Evolutionary conservation across 2,797 vertebrate species (phyloP).

Genomic region (Moxostoma hubbsi): DNA sequence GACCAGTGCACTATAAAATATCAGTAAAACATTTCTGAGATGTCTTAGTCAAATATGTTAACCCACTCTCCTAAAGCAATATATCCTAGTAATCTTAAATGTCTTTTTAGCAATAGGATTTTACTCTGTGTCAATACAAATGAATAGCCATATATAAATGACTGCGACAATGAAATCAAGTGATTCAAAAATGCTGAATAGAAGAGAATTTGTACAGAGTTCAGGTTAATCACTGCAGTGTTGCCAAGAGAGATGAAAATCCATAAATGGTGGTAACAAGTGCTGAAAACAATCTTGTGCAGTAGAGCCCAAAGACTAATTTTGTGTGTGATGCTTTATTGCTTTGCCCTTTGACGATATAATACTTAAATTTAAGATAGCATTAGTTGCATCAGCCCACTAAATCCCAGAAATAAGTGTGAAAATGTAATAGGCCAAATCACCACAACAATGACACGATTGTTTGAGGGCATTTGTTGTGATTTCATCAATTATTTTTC

Average conservation of each 20-base stretch:
- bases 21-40: no score
- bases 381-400: background rate
- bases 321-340: slow-evolving; percentile 36
- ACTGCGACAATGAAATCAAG: background rate
- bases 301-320: slow-evolving; percentile 1
- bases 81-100: no score
- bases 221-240: background rate
- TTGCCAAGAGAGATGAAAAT: slow-evolving; percentile 19
- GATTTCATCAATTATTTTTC: background rate
- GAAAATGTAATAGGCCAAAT: background rate
- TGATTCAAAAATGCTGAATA: background rate
- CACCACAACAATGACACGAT: background rate
- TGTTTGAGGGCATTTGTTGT: background rate
- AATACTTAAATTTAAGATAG: slow-evolving; percentile 20
- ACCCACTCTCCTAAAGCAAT: no score
- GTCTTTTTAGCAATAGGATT: slow-evolving; percentile 9
- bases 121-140: background rate
- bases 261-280: slow-evolving; percentile 2
- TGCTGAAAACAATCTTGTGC: slow-evolving; percentile 15
- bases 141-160: background rate
- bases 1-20: background rate
- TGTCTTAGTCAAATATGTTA: no score
- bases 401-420: background rate
- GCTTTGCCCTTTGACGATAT: slow-evolving; percentile 25
- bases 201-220: background rate